Percentiles rank a stretch among this genome's conserved stretches.
Evolutionary conservation across 2,888 invertebrate species (phyloP).

Genomic region (Sphecodes monilicornis): DNA sequence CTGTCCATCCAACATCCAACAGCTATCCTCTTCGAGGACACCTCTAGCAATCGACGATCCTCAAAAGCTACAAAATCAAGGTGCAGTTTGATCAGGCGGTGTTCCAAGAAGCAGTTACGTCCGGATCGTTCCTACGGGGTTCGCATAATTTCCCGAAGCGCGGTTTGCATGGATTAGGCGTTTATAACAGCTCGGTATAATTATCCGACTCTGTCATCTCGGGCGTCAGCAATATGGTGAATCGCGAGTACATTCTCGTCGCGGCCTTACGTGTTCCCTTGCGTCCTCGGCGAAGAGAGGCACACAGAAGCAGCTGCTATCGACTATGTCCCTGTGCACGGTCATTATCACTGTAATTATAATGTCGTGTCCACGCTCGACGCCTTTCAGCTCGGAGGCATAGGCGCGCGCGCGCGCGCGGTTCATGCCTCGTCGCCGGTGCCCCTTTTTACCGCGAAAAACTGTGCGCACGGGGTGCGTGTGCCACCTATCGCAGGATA

Average conservation of each 20-base stretch:
- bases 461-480: conserved; percentile 39
- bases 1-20: neutral
- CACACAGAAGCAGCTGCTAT: conserved; percentile 49
- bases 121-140: neutral
- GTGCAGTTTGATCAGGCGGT: neutral
- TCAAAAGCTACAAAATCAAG: neutral
- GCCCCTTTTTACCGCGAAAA: conserved; percentile 64
- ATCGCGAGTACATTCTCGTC: neutral
- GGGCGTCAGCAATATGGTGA: neutral
- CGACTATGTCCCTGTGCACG: conserved; percentile 65
- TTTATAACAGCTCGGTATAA: neutral
- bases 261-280: neutral
- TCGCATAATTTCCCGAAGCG: neutral
- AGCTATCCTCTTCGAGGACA: neutral
- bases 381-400: conserved; percentile 67
- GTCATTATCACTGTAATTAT: conserved; percentile 72
- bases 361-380: conserved; percentile 65
- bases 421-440: conserved; percentile 27
- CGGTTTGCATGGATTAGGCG: neutral
- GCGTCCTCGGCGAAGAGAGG: conserved; percentile 22
- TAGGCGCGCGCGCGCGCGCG: conserved; percentile 28
- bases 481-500: conserved; percentile 56
- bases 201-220: neutral
- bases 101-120: neutral
- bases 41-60: too few relatives aligned